Evolutionary conservation across 2,888 invertebrate species (phyloP).

Genomic region (Salticus scenicus): DNA sequence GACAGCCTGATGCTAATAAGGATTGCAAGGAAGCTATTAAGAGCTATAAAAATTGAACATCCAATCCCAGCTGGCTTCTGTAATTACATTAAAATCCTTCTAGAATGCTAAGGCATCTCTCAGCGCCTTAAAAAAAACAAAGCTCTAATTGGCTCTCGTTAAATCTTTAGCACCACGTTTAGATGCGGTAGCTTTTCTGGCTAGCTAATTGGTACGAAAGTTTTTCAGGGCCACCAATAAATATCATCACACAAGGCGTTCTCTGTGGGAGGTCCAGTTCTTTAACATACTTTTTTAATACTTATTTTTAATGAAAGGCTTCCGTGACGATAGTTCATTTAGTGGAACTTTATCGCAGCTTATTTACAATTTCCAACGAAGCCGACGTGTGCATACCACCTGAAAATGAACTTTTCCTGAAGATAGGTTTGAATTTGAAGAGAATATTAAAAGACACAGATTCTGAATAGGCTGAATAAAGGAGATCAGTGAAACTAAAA

Average conservation of each 20-base stretch:
- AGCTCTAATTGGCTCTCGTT: conserved; percentile 66
- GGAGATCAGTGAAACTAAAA: too few relatives aligned
- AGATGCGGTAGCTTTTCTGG: conserved; percentile 44
- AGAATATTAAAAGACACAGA: too few relatives aligned
- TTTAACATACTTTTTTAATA: conserved; percentile 51
- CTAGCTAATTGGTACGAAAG: conserved; percentile 59
- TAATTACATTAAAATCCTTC: conserved; percentile 22
- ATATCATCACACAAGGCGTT: conserved; percentile 52
- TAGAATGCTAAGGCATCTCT: conserved; percentile 16
- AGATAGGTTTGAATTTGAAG: too few relatives aligned
- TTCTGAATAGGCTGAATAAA: too few relatives aligned
- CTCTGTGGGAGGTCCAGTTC: conserved; percentile 63
- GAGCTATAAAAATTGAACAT: conserved; percentile 25
- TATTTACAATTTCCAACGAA: not conserved
- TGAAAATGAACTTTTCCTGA: too few relatives aligned
- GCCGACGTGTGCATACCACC: too few relatives aligned
- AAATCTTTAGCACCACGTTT: conserved; percentile 54
- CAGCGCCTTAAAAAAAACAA: conserved; percentile 18
- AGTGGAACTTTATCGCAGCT: conserved; percentile 22
- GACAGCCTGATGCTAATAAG: conserved; percentile 15
- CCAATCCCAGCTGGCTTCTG: conserved; percentile 28
- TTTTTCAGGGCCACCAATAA: conserved; percentile 53
- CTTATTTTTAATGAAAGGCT: conserved; percentile 23
- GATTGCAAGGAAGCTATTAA: not conserved
- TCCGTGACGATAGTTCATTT: conserved; percentile 58